These are phyloP conservation scores for Drosophila robusta DNA, from an alignment of 2,888 invertebrate genomes.

Conservation along the genomic window DNA sequence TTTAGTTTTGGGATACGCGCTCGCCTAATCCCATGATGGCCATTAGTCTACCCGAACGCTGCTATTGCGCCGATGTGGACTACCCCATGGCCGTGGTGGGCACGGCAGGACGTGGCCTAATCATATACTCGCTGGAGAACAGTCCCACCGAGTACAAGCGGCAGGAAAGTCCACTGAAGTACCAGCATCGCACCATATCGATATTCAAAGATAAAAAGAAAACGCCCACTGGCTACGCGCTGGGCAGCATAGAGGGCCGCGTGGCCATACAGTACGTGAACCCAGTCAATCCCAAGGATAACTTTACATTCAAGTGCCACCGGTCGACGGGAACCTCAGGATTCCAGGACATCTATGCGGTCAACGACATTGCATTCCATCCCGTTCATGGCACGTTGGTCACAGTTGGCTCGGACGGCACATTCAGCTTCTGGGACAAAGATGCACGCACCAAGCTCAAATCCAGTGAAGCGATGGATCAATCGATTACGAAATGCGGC, in stretches of 20 bases:
- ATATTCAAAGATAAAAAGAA: slow-evolving; percentile 98
- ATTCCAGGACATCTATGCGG: slow-evolving; percentile 89
- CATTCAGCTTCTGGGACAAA: slow-evolving; percentile 99
- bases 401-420: slow-evolving; percentile 98
- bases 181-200: slow-evolving; percentile 97
- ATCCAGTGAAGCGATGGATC: slow-evolving; percentile 97
- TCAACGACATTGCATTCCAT: slow-evolving; percentile 98
- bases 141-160: slow-evolving; percentile 97
- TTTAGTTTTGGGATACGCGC: slow-evolving; percentile 98
- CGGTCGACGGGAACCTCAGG: slow-evolving; percentile 91
- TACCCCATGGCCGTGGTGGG: slow-evolving; percentile 99
- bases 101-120: slow-evolving; percentile 95
- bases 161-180: slow-evolving; percentile 96
- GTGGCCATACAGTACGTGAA: slow-evolving; percentile 99
- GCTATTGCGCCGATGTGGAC: slow-evolving; percentile 98
- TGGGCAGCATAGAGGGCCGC: slow-evolving; percentile 98
- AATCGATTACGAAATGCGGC: slow-evolving; percentile 95
- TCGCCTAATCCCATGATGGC: slow-evolving; percentile 95
- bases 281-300: slow-evolving; percentile 97
- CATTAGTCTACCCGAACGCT: slow-evolving; percentile 95
- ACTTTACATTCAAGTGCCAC: slow-evolving; percentile 99
- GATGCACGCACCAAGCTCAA: slow-evolving; percentile 99
- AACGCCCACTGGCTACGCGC: slow-evolving; percentile 94
- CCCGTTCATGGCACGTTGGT: slow-evolving; percentile 98
- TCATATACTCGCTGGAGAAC: slow-evolving; percentile 97